Evolutionary conservation across 2,113 vertebrate genomes (phyloP).

Genomic region (Brachirus orientalis): DNA sequence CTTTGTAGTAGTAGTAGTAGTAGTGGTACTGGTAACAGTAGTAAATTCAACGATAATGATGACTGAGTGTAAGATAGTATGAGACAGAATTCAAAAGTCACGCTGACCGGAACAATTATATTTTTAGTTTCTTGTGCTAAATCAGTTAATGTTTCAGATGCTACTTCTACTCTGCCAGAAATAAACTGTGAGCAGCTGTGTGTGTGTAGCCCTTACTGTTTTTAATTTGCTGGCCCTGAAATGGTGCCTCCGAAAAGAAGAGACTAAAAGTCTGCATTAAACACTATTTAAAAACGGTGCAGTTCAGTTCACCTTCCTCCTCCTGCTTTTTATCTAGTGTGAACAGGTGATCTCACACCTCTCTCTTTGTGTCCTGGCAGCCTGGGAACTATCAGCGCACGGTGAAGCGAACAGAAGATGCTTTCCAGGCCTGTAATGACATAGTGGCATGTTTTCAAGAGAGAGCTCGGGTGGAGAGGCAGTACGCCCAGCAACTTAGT

Average conservation of each 20-base stretch:
- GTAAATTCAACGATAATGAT: too few species aligned
- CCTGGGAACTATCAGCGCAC: constrained; percentile 86
- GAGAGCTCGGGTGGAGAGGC: constrained; percentile 84
- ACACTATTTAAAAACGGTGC: not conserved
- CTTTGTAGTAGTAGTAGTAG: not conserved
- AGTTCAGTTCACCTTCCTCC: not conserved
- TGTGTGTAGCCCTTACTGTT: not conserved
- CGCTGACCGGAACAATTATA: not conserved
- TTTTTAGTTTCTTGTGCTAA: not conserved
- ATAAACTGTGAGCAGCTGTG: constrained; percentile 27
- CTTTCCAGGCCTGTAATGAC: constrained; percentile 85
- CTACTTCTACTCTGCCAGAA: constrained; percentile 19
- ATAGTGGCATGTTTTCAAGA: constrained; percentile 86
- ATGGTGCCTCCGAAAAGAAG: not conserved
- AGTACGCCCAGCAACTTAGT: constrained; percentile 85
- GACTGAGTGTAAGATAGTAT: too few species aligned
- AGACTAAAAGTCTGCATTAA: not conserved
- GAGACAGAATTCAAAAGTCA: not conserved
- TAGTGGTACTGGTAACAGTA: not conserved
- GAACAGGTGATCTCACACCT: constrained; percentile 10
- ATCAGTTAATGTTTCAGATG: constrained; percentile 4
- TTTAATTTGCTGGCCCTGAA: constrained; percentile 6
- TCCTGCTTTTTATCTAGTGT: constrained; percentile 1
- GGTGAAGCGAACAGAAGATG: constrained; percentile 82
- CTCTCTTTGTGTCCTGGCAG: constrained; percentile 65